These are phyloP conservation scores for Bergia puertoricense DNA, from an alignment of 92 coral and sea anemone species.

Conservation along the genomic window DNA sequence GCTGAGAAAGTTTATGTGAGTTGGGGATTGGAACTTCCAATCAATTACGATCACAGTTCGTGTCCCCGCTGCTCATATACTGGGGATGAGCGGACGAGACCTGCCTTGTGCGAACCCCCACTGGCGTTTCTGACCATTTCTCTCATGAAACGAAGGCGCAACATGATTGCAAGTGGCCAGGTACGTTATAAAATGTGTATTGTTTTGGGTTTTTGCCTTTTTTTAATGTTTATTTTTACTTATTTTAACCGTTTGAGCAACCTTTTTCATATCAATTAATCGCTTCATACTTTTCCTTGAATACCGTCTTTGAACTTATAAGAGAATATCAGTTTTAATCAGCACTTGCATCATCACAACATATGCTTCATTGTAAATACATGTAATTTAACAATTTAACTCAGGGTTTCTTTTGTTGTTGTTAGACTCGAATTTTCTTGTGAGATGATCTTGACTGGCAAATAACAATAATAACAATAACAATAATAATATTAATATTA, in stretches of 20 bases:
- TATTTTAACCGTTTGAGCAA: not conserved
- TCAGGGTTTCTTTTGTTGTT: too few relatives aligned
- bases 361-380: too few relatives aligned
- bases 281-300: not conserved
- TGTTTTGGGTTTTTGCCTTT: not conserved
- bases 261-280: too few relatives aligned
- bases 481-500: too few relatives aligned
- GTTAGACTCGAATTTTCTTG: too few relatives aligned
- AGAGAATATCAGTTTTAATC: not conserved
- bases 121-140: constrained; percentile 20
- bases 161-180: not conserved
- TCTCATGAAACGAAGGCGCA: constrained; percentile 8
- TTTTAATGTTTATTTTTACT: too few relatives aligned
- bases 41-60: constrained; percentile 3
- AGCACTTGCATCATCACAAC: not conserved
- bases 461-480: too few relatives aligned
- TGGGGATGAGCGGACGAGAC: constrained; percentile 16
- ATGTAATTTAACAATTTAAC: too few relatives aligned
- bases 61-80: constrained; percentile 47
- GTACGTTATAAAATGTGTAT: not conserved
- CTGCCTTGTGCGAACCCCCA: constrained; percentile 13
- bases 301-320: not conserved
- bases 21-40: constrained; percentile 43
- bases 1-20: too few relatives aligned
- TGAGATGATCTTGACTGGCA: too few relatives aligned